Conservation (phyloP, 2,888 invertebrate genomes). For the Tubiluchus corallicola region DNA sequence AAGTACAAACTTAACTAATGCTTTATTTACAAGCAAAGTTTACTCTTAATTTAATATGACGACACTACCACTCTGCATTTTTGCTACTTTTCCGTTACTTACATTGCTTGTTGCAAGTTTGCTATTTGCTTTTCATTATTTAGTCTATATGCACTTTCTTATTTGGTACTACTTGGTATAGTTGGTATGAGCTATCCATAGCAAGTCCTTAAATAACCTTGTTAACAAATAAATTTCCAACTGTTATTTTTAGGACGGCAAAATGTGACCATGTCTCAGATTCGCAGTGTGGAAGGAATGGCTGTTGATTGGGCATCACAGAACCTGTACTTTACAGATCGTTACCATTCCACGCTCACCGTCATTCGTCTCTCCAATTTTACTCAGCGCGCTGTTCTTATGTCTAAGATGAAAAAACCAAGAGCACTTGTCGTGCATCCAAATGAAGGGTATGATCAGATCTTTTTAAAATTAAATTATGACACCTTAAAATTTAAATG, state of each 20-base stretch:
- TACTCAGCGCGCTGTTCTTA: conserved; percentile 56
- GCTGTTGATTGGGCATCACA: conserved; percentile 91
- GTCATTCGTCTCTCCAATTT: conserved; percentile 73
- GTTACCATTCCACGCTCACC: conserved; percentile 77
- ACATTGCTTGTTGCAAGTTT: too few relatives aligned
- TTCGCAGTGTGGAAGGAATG: conserved; percentile 87
- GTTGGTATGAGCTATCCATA: too few relatives aligned
- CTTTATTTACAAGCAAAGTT: conserved; percentile 4
- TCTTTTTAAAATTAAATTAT: not conserved
- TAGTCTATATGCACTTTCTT: too few relatives aligned
- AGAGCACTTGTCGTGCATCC: conserved; percentile 93
- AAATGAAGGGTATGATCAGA: conserved; percentile 48
- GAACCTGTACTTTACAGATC: conserved; percentile 85
- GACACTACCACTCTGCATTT: too few relatives aligned
- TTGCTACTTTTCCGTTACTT: too few relatives aligned
- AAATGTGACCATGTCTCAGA: conserved; percentile 81
- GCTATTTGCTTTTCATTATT: too few relatives aligned
- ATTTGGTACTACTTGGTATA: too few relatives aligned
- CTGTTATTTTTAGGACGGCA: too few relatives aligned
- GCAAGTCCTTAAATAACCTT: too few relatives aligned
- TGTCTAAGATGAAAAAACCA: conserved; percentile 74
- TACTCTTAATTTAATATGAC: too few relatives aligned
- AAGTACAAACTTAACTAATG: not conserved
- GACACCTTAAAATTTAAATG: too few relatives aligned
- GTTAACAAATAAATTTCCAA: too few relatives aligned